Base-by-base conservation (phyloP, 2,113 vertebrate species). In the Copsychus sechellarum region DNA sequence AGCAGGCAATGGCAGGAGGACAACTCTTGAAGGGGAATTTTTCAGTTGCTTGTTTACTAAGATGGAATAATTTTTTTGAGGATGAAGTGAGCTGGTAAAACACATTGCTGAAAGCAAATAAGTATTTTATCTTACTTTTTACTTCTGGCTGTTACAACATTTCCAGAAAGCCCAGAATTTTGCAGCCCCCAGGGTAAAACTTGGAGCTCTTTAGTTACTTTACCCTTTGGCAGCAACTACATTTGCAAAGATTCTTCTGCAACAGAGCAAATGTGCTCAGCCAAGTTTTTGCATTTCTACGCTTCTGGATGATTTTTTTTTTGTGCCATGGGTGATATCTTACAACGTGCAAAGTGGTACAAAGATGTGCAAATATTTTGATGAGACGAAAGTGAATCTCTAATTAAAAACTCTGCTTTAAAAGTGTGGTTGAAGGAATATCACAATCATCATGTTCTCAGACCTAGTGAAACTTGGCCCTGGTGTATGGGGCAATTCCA, bases 291-390 rank as follows among this genome's bases (percentile, higher is more conserved):
- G 58, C 1, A 0, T 83, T 61, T 83, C 53, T 33, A 34, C 0
- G 0, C 14, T 80, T 26, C 43, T 53, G 45, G 73, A 50, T 70
- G 29, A 8, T 77, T 92, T 29, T 58, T 50, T 50, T 73, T 91
- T 33, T 54, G 23, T 78, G 47, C 33, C 21, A 22, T 62, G 8
- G 6, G 26, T 58, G 56, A 67, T 79, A 20, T 21, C 78, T 73
- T 38, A 53, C 0, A 8, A 33, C 54, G 34, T 21, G 29, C 50
- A 73, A 14, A 88, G 29, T 25, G 28, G 13, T 86, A 60, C 2
- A 54, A 61, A 76, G 24, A 4, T 6, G 3, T 22, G 40, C 23
- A 14, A 73, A 50, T 0, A 0, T 73, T 88, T 81, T 45, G 24
- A 58, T n/a, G 42, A 83, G 42, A 24, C 3, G 0, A 48, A 48